Evolutionary conservation across 2,113 vertebrate species (phyloP), one percentile per base, ranked within the genome.

Genomic region (Cyanocitta stelleri): DNA sequence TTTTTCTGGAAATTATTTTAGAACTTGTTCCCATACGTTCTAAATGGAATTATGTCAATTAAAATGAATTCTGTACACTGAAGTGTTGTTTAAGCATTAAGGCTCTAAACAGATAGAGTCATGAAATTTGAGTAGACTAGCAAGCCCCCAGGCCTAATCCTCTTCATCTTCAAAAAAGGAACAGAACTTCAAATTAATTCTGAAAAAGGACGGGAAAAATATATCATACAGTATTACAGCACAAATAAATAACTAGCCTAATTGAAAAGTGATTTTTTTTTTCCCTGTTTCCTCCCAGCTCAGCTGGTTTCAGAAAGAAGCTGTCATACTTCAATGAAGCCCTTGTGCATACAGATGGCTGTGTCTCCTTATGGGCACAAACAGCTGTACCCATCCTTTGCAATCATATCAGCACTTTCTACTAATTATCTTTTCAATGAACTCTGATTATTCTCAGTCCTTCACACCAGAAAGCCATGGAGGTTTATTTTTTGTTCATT

Each of bases 261-360:
- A 67, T 87, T 96, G 72, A 94, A 93, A 96, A 96, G 24, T 64
- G 33, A 62, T 8, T 6, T 61, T 74, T 61, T 74, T 37, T 26
- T 71, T 11, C 44, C 46, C 16, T 35, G 4, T 88, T 96, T 95
- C 56, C 20, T 95, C 29, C 22, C 58, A 75, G 52, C 51, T 97
- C 92, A 95, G 75, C 67, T 93, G 12, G 22, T 91, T 95, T 97
- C 22, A 41, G 80, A 72, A 87, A 91, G 78, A 96, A 93, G n/a
- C 24, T 94, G 76, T 94, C 62, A 79, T 26, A 91, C 23, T 89
- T 48, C 49, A 87, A 12, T 68, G 80, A 93, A 93, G 26, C 55
- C 90, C n/a, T 59, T 89, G 24, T 56, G 26, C 46, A 33, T 77
- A 81, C 90, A 97, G 91, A 96, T 96, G 94, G 71, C 27, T 78